Evolutionary conservation across 2,888 invertebrate species (phyloP).

Genomic region (Plagodis dolabraria): DNA sequence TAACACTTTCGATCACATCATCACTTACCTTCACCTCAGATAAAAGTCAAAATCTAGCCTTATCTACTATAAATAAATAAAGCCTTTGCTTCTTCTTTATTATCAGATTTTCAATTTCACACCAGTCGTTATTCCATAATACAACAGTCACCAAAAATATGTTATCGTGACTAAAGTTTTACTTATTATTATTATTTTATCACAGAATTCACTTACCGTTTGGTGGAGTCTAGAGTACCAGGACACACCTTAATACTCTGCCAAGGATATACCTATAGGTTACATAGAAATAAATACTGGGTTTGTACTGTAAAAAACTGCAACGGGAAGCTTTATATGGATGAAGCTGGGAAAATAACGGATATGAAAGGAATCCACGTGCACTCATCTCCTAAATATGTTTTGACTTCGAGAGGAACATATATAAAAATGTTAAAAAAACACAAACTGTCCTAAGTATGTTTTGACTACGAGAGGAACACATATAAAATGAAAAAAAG

Average conservation of each 20-base stretch:
- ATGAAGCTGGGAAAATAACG: neutral
- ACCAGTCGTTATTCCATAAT: no score
- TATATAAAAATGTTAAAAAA: no score
- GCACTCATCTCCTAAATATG: neutral
- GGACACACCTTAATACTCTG: slow-evolving; percentile 9
- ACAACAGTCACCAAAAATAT: no score
- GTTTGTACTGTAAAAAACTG: neutral
- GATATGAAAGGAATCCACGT: neutral
- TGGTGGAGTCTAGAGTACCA: slow-evolving; percentile 9
- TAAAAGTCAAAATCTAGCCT: no score
- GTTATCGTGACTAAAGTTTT: no score
- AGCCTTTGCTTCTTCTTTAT: no score
- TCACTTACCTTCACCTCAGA: no score
- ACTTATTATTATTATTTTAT: neutral
- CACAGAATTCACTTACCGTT: slow-evolving; percentile 3
- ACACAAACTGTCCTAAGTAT: no score
- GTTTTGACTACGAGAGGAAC: neutral
- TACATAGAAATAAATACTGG: neutral
- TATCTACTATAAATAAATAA: no score
- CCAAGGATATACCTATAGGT: slow-evolving; percentile 4
- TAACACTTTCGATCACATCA: no score
- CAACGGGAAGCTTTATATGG: slow-evolving; percentile 1
- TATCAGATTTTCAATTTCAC: no score
- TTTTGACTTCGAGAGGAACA: neutral
- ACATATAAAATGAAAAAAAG: no score